These are phyloP conservation scores for Rattus rattus DNA, from an alignment of 2,113 vertebrate species.

Conservation along the genomic window DNA sequence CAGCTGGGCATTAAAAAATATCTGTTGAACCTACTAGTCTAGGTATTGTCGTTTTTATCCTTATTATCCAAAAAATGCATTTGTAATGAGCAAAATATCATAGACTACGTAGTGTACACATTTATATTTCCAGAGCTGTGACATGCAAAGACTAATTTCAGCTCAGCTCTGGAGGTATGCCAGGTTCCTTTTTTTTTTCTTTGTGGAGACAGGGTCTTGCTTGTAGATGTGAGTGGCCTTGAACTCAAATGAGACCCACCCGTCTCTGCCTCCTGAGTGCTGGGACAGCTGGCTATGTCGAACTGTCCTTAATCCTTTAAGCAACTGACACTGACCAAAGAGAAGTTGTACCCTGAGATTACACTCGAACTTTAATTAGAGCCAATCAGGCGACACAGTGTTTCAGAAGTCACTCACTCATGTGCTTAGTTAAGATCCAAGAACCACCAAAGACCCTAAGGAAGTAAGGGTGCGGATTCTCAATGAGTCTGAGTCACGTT, in stretches of 20 bases:
- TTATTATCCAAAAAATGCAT: not conserved
- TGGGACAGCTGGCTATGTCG: not conserved
- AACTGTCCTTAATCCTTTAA: not conserved
- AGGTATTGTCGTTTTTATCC: not conserved
- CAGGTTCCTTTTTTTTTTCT: not conserved
- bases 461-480: not conserved
- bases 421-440: not conserved
- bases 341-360: slow-evolving; percentile 10
- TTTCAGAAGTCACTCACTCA: not conserved
- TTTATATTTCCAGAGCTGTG: not conserved
- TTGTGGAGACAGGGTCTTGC: not conserved
- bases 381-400: not conserved
- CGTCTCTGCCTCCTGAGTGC: not conserved
- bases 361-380: slow-evolving; percentile 35
- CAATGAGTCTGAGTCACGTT: not conserved
- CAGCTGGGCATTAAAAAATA: slow-evolving; percentile 64
- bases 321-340: not conserved
- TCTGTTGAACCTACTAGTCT: not conserved
- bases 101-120: not conserved
- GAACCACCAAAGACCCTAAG: not conserved
- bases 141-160: not conserved
- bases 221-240: not conserved
- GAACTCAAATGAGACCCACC: not conserved
- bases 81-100: not conserved
- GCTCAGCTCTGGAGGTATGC: not conserved